These are phyloP conservation scores for Argya squamiceps DNA, from an alignment of 2,797 vertebrate species.

Conservation along the genomic window DNA sequence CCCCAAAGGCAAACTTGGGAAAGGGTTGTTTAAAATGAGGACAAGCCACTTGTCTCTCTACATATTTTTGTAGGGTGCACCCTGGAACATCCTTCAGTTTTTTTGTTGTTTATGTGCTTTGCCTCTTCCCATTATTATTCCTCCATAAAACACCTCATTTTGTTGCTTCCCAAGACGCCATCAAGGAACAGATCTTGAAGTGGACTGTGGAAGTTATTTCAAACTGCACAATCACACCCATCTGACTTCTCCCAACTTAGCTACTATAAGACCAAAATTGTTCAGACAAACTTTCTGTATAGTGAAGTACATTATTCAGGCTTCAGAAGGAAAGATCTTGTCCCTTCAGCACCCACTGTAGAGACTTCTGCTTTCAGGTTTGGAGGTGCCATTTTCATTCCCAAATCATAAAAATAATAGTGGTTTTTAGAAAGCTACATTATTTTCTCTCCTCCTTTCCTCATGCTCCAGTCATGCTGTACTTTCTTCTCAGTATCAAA, in stretches of 20 bases:
- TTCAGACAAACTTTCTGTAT: not conserved
- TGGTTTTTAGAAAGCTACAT: not conserved
- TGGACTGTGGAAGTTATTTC: not conserved
- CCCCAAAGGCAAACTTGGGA: not conserved
- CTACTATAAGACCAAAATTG: not conserved
- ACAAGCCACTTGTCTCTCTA: not conserved
- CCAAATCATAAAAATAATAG: not conserved
- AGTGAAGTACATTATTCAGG: not conserved
- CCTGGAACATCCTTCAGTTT: not conserved
- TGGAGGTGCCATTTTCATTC: not conserved
- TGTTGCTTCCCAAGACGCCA: not conserved
- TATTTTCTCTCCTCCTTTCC: not conserved
- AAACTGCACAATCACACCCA: not conserved
- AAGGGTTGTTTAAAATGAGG: not conserved
- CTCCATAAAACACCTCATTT: not conserved
- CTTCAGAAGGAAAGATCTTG: not conserved
- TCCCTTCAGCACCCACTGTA: not conserved
- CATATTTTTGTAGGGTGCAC: not conserved
- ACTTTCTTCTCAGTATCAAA: not conserved
- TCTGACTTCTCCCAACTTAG: not conserved
- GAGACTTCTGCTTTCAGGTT: not conserved
- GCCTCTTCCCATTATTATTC: not conserved
- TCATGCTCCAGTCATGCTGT: not conserved
- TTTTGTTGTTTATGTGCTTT: not conserved
- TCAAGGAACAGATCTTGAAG: not conserved